phyloP scores from a whole-genome alignment of 2,113 vertebrate genomes.

The Burhinus oedicnemus region DNA sequence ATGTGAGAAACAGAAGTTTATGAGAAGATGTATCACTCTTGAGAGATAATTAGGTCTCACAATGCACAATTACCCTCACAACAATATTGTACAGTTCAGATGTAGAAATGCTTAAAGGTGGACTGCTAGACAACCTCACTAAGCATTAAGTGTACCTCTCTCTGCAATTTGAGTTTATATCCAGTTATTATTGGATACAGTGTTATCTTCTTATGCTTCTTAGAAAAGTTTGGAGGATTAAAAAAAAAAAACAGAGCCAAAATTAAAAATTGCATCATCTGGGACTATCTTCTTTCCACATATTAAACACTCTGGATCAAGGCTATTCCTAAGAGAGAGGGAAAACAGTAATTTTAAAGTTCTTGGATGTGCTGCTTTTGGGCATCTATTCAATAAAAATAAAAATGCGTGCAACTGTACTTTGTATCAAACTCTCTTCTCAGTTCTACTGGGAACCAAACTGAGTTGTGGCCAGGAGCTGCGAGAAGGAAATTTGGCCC shows the following conservation, averaged over 20 bases:
- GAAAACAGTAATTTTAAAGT: slow-evolving; percentile 38
- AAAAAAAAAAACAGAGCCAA: background rate
- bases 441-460: slow-evolving; percentile 6
- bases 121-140: background rate
- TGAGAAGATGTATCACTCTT: background rate
- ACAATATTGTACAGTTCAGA: background rate
- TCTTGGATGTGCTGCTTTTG: background rate
- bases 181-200: background rate
- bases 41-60: background rate
- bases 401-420: background rate
- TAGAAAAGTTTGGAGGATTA: background rate
- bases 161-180: background rate
- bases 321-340: slow-evolving; percentile 23
- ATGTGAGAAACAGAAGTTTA: background rate
- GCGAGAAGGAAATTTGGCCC: background rate
- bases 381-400: slow-evolving; percentile 32
- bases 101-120: background rate
- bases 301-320: background rate
- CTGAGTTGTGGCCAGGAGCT: background rate
- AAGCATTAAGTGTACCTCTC: background rate
- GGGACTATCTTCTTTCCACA: slow-evolving; percentile 39
- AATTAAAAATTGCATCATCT: slow-evolving; percentile 37
- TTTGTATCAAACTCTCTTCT: background rate
- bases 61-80: background rate
- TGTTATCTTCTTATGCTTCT: background rate